Evolutionary conservation across 2,797 vertebrate species (phyloP), one percentile per base, ranked within the genome.

Genomic region (Babyrousa celebensis): DNA sequence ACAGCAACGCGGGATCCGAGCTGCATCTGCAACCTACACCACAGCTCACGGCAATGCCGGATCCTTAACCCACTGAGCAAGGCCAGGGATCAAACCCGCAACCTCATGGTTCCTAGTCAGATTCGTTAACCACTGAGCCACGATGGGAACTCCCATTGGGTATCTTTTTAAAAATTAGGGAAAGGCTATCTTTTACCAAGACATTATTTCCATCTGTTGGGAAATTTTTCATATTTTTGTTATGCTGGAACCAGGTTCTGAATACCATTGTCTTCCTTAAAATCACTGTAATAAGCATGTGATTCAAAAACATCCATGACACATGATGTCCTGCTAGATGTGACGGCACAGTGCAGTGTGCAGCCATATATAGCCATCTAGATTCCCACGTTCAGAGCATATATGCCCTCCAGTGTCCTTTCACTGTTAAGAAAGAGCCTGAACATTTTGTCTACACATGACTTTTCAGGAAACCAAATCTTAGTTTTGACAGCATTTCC

Each of bases 291-390:
- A 43, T 20, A 72, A 54, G 8, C 36, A 84, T n/a, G 67, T 2
- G 60, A 17, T 48, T 32, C 94, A 87, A 52, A 10, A 20, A 52
- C 10, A 71, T 20, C 18, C 21, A 23, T 60, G 75, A 70, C 1
- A 2, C 6, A 93, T 5, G 23, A 27, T 52, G 85, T 48, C 4
- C 1, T 70, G 18, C n/a, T 32, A 75, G 29, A 75, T 5, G 36
- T 1, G 12, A 52, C 3, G 12, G 48, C n/a, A 48, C 0, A 25
- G 43, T 27, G 1, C 6, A 78, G 2, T 36, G 0, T 5, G 43
- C 11, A 86, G 23, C 6, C 56, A 82, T 5, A 48, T 2, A n/a
- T 0, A 32, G 11, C 40, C 80, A 23, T 18, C 14, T 32, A 17
- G 11, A 67, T 14, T 63, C 40, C 43, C 36, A 48, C 2, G 9